Percentiles rank a stretch among this genome's conserved stretches.
phyloP scores from a whole-genome alignment of 2,888 invertebrate species.

The Drosophila eohydei region DNA sequence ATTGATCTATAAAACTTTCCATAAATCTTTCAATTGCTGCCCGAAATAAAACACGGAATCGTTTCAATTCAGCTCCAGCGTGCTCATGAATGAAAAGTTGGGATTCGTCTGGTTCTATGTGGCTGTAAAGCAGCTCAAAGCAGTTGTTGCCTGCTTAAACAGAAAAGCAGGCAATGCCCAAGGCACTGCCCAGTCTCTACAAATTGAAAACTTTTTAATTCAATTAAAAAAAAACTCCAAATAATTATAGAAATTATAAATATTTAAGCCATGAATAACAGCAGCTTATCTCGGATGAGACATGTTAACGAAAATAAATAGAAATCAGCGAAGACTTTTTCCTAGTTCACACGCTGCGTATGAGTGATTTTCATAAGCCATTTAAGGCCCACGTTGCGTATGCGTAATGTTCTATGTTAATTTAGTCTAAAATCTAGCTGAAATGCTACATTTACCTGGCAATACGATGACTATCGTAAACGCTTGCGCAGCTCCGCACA shows the following conservation, averaged over 20 bases:
- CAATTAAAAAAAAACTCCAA: neutral
- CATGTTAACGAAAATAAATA: neutral
- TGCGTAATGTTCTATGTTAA: slow-evolving; percentile 16
- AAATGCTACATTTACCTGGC: neutral
- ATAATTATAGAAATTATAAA: neutral
- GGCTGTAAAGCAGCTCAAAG: slow-evolving; percentile 65
- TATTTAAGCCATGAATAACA: neutral
- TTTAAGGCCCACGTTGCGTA: slow-evolving; percentile 17
- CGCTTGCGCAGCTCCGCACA: neutral
- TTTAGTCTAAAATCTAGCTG: neutral
- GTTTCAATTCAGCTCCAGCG: neutral
- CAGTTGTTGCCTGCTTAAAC: slow-evolving; percentile 45
- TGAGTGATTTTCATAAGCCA: slow-evolving; percentile 1
- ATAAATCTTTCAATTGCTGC: slow-evolving; percentile 47
- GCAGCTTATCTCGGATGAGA: neutral
- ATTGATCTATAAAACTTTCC: slow-evolving; percentile 59
- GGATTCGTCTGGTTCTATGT: slow-evolving; percentile 61
- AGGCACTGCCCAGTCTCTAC: slow-evolving; percentile 5
- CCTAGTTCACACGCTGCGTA: slow-evolving; percentile 1
- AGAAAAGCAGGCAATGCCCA: slow-evolving; percentile 34
- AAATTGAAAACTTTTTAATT: slow-evolving; percentile 3
- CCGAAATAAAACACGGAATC: neutral
- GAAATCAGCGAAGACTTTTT: neutral
- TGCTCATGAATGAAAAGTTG: slow-evolving; percentile 55
- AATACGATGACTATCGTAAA: neutral